phyloP scores from a whole-genome alignment of 1,140 invertebrate species.

The Sarcophaga bullata region DNA sequence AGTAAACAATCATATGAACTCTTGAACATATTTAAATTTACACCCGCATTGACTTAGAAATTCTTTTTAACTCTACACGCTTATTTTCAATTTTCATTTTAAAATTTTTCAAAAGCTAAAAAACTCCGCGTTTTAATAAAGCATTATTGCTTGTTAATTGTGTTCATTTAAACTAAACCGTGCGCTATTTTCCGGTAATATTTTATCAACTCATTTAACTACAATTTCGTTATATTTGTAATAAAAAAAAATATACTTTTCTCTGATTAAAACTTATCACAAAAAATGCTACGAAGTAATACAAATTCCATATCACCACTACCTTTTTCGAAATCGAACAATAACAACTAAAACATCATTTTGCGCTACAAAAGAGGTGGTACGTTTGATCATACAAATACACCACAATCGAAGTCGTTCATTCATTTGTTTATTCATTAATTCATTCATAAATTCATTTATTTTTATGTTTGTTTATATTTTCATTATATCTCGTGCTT shows the following conservation, averaged over 20 bases:
- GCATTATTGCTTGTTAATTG: neutral
- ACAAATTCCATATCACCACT: constrained; percentile 65
- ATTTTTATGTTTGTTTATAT: too few relatives aligned
- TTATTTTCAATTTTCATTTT: neutral
- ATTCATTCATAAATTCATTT: too few relatives aligned
- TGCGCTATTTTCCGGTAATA: constrained; percentile 53
- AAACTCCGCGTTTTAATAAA: neutral
- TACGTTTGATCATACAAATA: too few relatives aligned
- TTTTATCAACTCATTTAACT: constrained; percentile 64
- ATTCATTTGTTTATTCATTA: too few relatives aligned
- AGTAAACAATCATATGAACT: neutral
- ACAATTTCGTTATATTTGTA: constrained; percentile 49
- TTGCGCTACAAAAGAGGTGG: too few relatives aligned
- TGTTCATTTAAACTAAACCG: constrained; percentile 45
- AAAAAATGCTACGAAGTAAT: constrained; percentile 38
- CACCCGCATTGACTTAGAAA: neutral
- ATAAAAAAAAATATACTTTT: constrained; percentile 52
- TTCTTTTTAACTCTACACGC: neutral
- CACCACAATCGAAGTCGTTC: too few relatives aligned
- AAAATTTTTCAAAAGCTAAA: neutral
- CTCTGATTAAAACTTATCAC: constrained; percentile 66
- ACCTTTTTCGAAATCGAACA: constrained; percentile 52
- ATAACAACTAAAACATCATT: neutral
- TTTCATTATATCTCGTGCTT: neutral
- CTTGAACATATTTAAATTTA: neutral